phyloP scores from a whole-genome alignment of 2,797 vertebrate genomes.

The Perodicticus potto region DNA sequence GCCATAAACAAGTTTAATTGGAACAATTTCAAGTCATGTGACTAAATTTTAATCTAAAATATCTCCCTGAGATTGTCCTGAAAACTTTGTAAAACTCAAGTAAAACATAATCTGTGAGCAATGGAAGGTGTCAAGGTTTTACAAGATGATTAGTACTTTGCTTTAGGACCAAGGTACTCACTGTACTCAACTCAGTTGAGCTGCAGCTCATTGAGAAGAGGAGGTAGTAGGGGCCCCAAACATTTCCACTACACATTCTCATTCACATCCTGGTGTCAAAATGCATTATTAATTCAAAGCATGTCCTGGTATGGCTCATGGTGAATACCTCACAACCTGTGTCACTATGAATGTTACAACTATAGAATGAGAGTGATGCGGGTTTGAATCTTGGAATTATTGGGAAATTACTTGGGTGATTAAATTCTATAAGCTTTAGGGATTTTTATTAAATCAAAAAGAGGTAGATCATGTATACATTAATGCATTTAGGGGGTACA shows the following conservation, averaged over 20 bases:
- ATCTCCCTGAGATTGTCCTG: conserved; percentile 61
- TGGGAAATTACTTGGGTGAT: background rate
- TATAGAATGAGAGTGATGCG: background rate
- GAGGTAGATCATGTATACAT: too few relatives aligned
- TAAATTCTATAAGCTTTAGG: background rate
- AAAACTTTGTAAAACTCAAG: background rate
- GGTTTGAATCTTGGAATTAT: background rate
- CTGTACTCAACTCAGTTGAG: background rate
- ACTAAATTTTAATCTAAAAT: background rate
- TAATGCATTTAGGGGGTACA: too few relatives aligned
- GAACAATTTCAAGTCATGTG: background rate
- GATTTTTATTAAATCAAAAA: too few relatives aligned
- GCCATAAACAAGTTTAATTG: background rate
- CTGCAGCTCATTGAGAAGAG: background rate
- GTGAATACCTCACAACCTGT: background rate
- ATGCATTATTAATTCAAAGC: conserved; percentile 41
- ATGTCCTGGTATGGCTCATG: background rate
- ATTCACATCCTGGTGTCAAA: background rate
- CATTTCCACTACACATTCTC: background rate
- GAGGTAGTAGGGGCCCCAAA: background rate
- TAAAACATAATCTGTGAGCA: background rate
- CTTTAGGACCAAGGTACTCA: background rate
- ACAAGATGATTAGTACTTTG: background rate
- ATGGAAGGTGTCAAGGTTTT: background rate
- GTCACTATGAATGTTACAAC: background rate